Conservation (phyloP, 2,113 vertebrate genomes). For the Lota lota region DNA sequence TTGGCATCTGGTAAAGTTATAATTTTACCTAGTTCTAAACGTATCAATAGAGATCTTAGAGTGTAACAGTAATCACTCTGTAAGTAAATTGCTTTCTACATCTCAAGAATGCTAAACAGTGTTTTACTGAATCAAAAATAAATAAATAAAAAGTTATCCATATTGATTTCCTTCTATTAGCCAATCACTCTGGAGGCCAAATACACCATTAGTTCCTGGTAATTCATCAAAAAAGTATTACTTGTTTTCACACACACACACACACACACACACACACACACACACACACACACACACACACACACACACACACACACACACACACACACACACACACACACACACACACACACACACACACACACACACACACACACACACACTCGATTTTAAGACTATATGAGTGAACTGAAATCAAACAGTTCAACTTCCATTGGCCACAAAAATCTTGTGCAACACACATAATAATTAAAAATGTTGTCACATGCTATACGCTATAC, state of each 20-base stretch:
- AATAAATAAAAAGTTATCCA: constrained; percentile 23
- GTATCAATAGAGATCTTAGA: too few species aligned
- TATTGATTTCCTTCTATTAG: constrained; percentile 22
- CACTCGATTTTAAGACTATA: constrained; percentile 43
- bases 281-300: constrained; percentile 23
- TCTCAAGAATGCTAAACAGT: not conserved
- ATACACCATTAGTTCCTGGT: constrained; percentile 41
- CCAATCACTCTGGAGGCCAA: constrained; percentile 28
- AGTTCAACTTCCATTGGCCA: constrained; percentile 10
- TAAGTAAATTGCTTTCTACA: not conserved
- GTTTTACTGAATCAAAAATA: constrained; percentile 8
- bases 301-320: constrained; percentile 12
- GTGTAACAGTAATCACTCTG: too few species aligned
- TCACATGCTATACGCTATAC: too few species aligned
- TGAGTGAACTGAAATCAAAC: constrained; percentile 22
- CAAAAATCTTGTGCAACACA: constrained; percentile 32
- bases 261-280: constrained; percentile 18
- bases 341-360: constrained; percentile 4
- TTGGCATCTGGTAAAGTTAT: too few species aligned
- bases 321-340: not conserved
- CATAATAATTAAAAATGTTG: constrained; percentile 28
- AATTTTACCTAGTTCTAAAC: too few species aligned
- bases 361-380: constrained; percentile 31
- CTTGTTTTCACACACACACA: constrained; percentile 37
- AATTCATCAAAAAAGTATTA: not conserved